These are phyloP conservation scores for Chanos chanos DNA, from an alignment of 2,797 vertebrate species.

Conservation along the genomic window DNA sequence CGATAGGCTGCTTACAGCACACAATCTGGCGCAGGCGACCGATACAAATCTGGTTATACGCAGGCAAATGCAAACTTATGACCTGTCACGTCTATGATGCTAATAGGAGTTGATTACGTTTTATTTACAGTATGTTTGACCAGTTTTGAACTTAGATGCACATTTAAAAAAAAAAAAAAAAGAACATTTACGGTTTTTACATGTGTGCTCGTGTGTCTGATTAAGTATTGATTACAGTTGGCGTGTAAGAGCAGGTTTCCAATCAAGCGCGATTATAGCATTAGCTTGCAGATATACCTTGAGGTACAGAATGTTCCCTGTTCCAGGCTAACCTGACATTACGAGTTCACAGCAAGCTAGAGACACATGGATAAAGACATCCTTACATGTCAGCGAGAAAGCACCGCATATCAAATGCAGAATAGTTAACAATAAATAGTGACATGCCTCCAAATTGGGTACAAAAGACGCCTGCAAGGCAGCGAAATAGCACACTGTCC, in stretches of 20 bases:
- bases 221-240: constrained; percentile 60
- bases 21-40: no score
- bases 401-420: constrained; percentile 72
- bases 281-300: constrained; percentile 44
- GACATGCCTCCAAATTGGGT: constrained; percentile 79
- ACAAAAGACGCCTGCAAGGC: constrained; percentile 74
- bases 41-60: no score
- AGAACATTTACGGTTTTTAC: constrained; percentile 24
- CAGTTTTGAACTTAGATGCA: constrained; percentile 1
- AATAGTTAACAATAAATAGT: constrained; percentile 78
- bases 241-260: constrained; percentile 42
- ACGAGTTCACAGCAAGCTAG: constrained; percentile 57
- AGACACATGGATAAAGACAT: constrained; percentile 72
- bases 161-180: background rate
- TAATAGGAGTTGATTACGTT: no score
- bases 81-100: no score
- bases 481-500: constrained; percentile 75
- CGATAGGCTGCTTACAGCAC: no score
- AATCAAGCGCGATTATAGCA: constrained; percentile 41
- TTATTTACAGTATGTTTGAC: no score
- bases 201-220: constrained; percentile 40
- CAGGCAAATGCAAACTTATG: no score
- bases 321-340: constrained; percentile 56
- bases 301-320: constrained; percentile 44
- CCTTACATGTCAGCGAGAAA: constrained; percentile 63